phyloP scores from a whole-genome alignment of 53 echinoderm and acorn worm species.

The Echinometra lucunter region DNA sequence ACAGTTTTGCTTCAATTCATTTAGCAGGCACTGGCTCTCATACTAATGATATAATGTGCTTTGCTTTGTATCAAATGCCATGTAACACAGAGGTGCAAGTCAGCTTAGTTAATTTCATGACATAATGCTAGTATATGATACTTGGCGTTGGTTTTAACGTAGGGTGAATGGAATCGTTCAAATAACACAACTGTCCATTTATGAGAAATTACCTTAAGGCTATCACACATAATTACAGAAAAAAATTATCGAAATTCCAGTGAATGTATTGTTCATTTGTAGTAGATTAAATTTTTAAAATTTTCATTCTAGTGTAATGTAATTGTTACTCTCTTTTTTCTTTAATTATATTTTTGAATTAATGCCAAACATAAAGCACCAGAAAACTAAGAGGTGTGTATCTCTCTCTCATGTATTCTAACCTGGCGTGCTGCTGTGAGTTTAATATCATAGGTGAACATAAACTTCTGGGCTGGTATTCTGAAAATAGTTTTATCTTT shows the following conservation, averaged over 20 bases:
- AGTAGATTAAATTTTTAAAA: neutral
- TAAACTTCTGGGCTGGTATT: no score
- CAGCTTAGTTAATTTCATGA: neutral
- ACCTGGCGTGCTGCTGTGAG: neutral
- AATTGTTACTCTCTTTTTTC: neutral
- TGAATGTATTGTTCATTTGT: neutral
- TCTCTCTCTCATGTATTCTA: neutral
- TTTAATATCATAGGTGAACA: neutral
- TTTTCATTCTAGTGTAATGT: no score
- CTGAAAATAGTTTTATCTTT: no score
- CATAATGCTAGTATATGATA: neutral
- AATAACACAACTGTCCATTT: neutral
- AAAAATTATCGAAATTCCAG: neutral
- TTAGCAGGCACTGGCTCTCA: neutral
- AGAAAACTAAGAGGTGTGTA: neutral
- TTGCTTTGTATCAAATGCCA: conserved; percentile 5
- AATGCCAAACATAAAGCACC: neutral
- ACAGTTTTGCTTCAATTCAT: conserved; percentile 30
- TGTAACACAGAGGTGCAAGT: neutral
- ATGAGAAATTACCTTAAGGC: neutral
- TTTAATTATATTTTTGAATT: neutral
- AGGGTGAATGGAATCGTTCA: neutral
- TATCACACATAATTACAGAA: neutral
- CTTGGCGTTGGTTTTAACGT: neutral
- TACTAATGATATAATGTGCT: conserved; percentile 11